These are phyloP conservation scores for Tinea trinotella DNA, from an alignment of 2,888 invertebrate genomes.

Conservation along the genomic window DNA sequence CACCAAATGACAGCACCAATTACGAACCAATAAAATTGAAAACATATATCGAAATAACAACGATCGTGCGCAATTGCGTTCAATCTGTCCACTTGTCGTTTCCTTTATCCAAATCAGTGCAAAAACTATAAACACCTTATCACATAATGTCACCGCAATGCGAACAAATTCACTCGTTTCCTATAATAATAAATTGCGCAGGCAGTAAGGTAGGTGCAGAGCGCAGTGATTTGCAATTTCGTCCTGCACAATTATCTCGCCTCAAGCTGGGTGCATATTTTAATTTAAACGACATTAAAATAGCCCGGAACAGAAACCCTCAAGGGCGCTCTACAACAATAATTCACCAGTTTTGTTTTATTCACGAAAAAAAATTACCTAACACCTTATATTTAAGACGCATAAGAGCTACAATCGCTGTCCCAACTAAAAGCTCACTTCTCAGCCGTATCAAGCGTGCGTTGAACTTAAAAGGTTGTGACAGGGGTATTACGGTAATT, in stretches of 20 bases:
- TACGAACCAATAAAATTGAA: constrained; percentile 1
- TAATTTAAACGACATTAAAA: constrained; percentile 60
- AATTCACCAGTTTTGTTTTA: constrained; percentile 40
- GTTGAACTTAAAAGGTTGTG: constrained; percentile 68
- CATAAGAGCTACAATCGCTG: constrained; percentile 41
- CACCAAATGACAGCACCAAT: neutral
- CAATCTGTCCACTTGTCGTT: constrained; percentile 22
- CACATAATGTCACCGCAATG: constrained; percentile 1
- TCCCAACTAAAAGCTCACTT: constrained; percentile 27
- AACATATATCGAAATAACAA: neutral
- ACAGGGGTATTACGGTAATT: constrained; percentile 64
- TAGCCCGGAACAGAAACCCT: constrained; percentile 50
- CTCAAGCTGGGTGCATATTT: constrained; percentile 41
- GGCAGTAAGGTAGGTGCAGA: constrained; percentile 22
- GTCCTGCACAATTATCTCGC: constrained; percentile 41
- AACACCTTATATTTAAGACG: constrained; percentile 35
- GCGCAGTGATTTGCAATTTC: constrained; percentile 40
- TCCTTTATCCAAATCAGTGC: constrained; percentile 29
- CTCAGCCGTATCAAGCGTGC: constrained; percentile 45
- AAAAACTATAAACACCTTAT: constrained; percentile 22
- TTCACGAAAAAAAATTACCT: constrained; percentile 33
- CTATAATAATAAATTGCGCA: constrained; percentile 18
- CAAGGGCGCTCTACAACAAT: constrained; percentile 53
- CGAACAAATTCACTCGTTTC: constrained; percentile 17
- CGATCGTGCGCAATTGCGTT: constrained; percentile 5